Conservation (phyloP, 2,797 vertebrate genomes). For the Myripristis jacobus region DNA sequence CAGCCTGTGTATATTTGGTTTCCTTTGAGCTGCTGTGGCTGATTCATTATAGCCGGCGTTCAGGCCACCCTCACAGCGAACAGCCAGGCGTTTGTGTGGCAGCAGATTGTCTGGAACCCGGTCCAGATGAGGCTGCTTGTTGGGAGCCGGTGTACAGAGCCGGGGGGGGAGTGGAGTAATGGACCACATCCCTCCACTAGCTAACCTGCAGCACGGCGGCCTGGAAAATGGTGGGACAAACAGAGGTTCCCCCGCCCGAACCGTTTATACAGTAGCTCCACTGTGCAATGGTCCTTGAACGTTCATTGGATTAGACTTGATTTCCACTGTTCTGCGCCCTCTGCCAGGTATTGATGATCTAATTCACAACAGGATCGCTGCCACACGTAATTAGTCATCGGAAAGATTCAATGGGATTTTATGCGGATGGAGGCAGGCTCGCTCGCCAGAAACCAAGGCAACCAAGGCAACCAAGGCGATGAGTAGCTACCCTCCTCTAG, state of each 20-base stretch:
- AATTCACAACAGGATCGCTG: constrained; percentile 59
- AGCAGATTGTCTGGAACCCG: constrained; percentile 62
- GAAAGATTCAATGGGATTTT: constrained; percentile 58
- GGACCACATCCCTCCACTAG: constrained; percentile 58
- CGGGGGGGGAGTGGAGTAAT: constrained; percentile 48
- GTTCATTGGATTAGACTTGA: constrained; percentile 52
- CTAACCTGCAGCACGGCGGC: constrained; percentile 38
- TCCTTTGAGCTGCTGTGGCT: constrained; percentile 57
- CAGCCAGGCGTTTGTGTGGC: constrained; percentile 62
- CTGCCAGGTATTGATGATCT: constrained; percentile 68
- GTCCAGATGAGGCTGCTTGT: constrained; percentile 60
- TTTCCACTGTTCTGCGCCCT: constrained; percentile 46
- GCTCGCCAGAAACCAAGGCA: constrained; percentile 39
- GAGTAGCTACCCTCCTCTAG: constrained; percentile 66
- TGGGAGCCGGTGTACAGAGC: constrained; percentile 41
- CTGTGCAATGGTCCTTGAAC: constrained; percentile 51
- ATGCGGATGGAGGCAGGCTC: constrained; percentile 45
- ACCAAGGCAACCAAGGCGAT: constrained; percentile 56
- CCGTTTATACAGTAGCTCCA: constrained; percentile 66
- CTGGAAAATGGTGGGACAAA: constrained; percentile 53
- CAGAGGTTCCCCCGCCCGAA: constrained; percentile 17
- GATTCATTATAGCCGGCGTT: constrained; percentile 52
- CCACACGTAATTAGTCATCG: constrained; percentile 63
- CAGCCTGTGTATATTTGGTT: constrained; percentile 66
- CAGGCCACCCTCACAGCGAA: constrained; percentile 71